Evolutionary conservation across 2,888 invertebrate genomes (phyloP).

Genomic region (Drosophila affinis): DNA sequence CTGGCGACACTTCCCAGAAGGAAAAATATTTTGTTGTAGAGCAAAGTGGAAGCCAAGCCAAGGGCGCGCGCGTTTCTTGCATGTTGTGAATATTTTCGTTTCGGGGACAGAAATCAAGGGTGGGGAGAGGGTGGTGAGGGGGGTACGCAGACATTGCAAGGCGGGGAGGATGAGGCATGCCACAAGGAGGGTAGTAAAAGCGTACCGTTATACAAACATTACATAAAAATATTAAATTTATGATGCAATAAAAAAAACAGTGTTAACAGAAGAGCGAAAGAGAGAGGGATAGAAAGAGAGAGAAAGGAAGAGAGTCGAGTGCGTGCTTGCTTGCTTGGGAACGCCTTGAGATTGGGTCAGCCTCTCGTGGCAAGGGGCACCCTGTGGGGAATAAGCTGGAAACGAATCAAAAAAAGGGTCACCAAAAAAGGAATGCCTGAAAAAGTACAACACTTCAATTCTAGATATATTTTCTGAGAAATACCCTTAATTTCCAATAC

Average conservation of each 20-base stretch:
- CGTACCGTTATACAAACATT: conserved; percentile 78
- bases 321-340: conserved; percentile 48
- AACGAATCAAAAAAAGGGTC: conserved; percentile 56
- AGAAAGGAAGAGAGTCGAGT: conserved; percentile 59
- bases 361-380: conserved; percentile 6
- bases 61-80: conserved; percentile 63
- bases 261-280: conserved; percentile 59
- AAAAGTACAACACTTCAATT: not conserved
- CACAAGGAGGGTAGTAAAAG: conserved; percentile 69
- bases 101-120: conserved; percentile 6
- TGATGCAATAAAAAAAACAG: conserved; percentile 77
- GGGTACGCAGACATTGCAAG: not conserved
- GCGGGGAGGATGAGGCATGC: conserved; percentile 21
- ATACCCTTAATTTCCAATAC: not conserved
- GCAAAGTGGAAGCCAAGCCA: conserved; percentile 21
- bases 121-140: too few species aligned
- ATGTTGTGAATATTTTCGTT: conserved; percentile 53
- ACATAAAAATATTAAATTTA: conserved; percentile 80
- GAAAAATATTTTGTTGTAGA: conserved; percentile 53
- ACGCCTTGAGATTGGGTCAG: conserved; percentile 53
- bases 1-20: conserved; percentile 72
- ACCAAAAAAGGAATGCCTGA: conserved; percentile 17
- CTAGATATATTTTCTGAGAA: not conserved
- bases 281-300: not conserved
- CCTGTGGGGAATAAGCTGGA: conserved; percentile 10